Evolutionary conservation across 1,140 invertebrate genomes (phyloP).

Genomic region (Paraescarpia echinospica): DNA sequence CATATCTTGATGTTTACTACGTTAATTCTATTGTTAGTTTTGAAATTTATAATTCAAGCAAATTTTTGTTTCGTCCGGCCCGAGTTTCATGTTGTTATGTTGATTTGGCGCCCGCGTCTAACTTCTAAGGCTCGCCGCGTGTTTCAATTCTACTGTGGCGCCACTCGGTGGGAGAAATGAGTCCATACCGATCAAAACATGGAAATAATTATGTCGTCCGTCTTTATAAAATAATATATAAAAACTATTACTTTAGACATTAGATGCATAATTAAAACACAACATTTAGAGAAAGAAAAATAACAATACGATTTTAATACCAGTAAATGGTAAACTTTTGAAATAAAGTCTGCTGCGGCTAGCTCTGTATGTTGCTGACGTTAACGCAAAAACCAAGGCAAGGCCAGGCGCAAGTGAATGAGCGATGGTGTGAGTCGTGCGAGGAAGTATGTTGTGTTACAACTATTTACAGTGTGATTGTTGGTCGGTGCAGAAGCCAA

Average conservation of each 20-base stretch:
- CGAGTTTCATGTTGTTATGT: too few relatives aligned
- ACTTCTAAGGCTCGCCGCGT: too few relatives aligned
- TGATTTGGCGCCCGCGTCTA: too few relatives aligned
- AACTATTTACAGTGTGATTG: background rate
- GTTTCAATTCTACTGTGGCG: background rate
- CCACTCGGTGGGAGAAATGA: background rate
- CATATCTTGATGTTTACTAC: too few relatives aligned
- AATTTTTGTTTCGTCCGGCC: too few relatives aligned
- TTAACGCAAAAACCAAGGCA: background rate
- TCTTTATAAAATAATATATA: too few relatives aligned
- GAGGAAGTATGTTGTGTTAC: background rate
- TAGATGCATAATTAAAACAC: background rate
- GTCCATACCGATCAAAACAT: background rate
- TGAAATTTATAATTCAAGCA: too few relatives aligned
- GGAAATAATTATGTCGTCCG: background rate
- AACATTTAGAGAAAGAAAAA: background rate
- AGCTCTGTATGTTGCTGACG: background rate
- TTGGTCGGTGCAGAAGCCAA: background rate
- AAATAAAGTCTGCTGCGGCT: background rate
- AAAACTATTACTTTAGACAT: background rate
- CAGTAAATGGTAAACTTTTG: background rate
- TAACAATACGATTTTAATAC: background rate
- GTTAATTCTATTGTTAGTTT: too few relatives aligned
- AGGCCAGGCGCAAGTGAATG: background rate
- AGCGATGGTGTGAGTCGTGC: background rate